Percentiles rank a stretch among this genome's conserved stretches.
These are phyloP conservation scores for Drosophila demipolita DNA, from an alignment of 2,888 invertebrate genomes.

Conservation along the genomic window DNA sequence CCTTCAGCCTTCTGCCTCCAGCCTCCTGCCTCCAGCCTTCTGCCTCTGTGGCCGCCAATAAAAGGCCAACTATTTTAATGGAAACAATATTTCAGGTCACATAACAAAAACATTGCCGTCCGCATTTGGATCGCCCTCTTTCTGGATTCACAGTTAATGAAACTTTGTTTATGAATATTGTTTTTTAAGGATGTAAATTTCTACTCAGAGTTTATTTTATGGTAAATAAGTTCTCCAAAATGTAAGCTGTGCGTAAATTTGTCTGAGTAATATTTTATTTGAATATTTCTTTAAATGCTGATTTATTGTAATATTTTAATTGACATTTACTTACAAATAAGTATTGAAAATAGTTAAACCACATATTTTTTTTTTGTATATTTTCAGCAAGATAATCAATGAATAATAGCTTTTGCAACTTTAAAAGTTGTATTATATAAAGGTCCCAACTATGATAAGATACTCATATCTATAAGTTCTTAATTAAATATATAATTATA, in stretches of 20 bases:
- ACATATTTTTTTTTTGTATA: background rate
- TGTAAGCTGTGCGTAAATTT: background rate
- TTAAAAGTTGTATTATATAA: background rate
- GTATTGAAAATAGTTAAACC: background rate
- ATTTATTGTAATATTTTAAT: background rate
- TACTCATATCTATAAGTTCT: background rate
- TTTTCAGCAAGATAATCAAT: background rate
- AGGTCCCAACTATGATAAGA: background rate
- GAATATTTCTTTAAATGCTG: background rate
- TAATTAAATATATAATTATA: background rate
- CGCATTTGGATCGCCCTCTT: constrained; percentile 8
- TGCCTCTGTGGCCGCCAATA: constrained; percentile 27
- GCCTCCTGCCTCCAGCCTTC: constrained; percentile 13
- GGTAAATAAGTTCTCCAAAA: background rate
- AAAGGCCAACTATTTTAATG: constrained; percentile 69
- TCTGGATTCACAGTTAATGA: constrained; percentile 64
- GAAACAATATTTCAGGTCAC: constrained; percentile 65
- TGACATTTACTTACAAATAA: background rate
- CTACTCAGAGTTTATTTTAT: constrained; percentile 16
- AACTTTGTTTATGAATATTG: constrained; percentile 79
- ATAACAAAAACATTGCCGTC: constrained; percentile 12
- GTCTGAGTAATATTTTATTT: background rate
- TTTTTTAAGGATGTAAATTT: constrained; percentile 70
- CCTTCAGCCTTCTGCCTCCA: constrained; percentile 7
- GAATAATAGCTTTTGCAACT: background rate